Percentiles rank a stretch among this genome's conserved stretches.
Evolutionary conservation across 2,888 invertebrate genomes (phyloP).

Genomic region (Lymantria monacha): DNA sequence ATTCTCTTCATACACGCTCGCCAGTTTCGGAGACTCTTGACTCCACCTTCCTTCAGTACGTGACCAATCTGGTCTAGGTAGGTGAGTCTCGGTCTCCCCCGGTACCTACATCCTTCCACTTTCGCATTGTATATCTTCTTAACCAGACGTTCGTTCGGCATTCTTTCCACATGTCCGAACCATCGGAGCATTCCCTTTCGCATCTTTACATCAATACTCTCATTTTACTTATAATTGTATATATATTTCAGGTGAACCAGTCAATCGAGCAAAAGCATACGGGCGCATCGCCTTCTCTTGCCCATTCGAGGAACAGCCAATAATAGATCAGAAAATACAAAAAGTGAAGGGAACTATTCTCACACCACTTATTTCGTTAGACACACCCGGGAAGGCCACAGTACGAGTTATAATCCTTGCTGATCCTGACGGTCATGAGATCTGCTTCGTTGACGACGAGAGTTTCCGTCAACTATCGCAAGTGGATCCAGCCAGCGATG

Average conservation of each 20-base stretch:
- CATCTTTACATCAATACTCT: too few species aligned
- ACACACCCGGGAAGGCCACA: conserved; percentile 98
- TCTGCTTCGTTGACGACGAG: conserved; percentile 99
- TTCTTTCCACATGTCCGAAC: too few species aligned
- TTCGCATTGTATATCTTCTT: too few species aligned
- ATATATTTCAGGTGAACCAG: conserved; percentile 74
- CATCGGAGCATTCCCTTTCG: too few species aligned
- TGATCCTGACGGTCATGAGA: conserved; percentile 98
- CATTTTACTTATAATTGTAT: too few species aligned
- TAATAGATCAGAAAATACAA: conserved; percentile 88
- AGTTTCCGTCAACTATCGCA: conserved; percentile 94
- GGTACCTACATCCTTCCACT: too few species aligned
- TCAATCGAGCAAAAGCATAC: conserved; percentile 94
- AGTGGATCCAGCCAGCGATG: conserved; percentile 91
- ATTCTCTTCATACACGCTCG: too few species aligned
- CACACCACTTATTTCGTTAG: conserved; percentile 94
- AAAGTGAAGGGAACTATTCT: conserved; percentile 88
- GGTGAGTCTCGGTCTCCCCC: too few species aligned
- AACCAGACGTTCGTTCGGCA: too few species aligned
- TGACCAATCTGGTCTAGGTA: too few species aligned
- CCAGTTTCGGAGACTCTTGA: too few species aligned
- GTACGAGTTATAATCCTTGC: conserved; percentile 97
- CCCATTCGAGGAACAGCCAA: conserved; percentile 88
- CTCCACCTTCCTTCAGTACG: too few species aligned
- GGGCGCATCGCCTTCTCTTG: conserved; percentile 97